Evolutionary conservation across 2,888 invertebrate species (phyloP).

Genomic region (Agelastica alni): DNA sequence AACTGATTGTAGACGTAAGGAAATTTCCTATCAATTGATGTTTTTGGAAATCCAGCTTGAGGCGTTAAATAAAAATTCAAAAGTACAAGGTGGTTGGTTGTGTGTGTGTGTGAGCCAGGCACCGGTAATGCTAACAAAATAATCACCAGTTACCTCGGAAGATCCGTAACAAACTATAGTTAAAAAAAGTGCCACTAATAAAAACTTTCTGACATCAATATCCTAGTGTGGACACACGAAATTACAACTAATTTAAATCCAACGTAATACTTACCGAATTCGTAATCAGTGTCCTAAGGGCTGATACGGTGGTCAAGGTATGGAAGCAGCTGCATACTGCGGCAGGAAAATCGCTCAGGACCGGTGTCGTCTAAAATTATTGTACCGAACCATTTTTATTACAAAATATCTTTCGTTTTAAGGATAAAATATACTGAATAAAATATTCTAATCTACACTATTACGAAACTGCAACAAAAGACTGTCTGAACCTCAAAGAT

Average conservation of each 20-base stretch:
- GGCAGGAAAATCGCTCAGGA: no score
- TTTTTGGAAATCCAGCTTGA: not conserved
- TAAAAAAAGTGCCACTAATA: slow-evolving; percentile 13
- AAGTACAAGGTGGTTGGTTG: slow-evolving; percentile 4
- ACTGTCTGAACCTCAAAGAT: no score
- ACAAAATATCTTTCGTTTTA: no score
- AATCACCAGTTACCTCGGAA: slow-evolving; percentile 11
- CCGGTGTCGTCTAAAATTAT: no score
- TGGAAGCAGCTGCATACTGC: slow-evolving; percentile 7
- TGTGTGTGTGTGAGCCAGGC: not conserved
- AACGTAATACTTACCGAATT: slow-evolving; percentile 25
- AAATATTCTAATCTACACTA: no score
- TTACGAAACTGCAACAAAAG: no score
- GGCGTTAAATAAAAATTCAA: not conserved
- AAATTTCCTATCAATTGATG: not conserved
- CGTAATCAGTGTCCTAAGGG: slow-evolving; percentile 18
- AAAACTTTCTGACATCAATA: slow-evolving; percentile 20
- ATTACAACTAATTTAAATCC: slow-evolving; percentile 21
- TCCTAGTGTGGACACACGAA: slow-evolving; percentile 21
- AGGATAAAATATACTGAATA: no score
- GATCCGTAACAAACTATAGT: slow-evolving; percentile 10
- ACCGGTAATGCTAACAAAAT: slow-evolving; percentile 6
- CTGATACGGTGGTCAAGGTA: slow-evolving; percentile 1
- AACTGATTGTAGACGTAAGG: no score
- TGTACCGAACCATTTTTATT: no score